A percentile compares a stretch with the other conserved stretches of the same genome.
These are phyloP conservation scores for Endomychus coccineus DNA, from an alignment of 2,888 invertebrate genomes.

Conservation along the genomic window DNA sequence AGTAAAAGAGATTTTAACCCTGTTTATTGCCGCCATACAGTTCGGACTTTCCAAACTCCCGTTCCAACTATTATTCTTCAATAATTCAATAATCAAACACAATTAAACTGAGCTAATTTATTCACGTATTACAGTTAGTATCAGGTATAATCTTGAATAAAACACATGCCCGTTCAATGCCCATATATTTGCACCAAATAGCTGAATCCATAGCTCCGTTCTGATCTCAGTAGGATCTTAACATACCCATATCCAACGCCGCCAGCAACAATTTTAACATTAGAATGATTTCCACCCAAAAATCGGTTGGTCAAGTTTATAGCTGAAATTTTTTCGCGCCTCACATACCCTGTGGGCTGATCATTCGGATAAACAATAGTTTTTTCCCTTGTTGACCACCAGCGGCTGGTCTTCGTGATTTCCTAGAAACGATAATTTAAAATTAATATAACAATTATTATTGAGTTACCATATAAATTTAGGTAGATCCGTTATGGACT, in stretches of 20 bases:
- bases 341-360: conserved; percentile 30
- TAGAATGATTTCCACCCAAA: conserved; percentile 33
- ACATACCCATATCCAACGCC: conserved; percentile 34
- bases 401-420: conserved; percentile 30
- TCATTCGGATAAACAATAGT: conserved; percentile 34
- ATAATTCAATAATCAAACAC: too few relatives aligned
- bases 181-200: conserved; percentile 26
- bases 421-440: conserved; percentile 30
- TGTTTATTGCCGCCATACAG: too few relatives aligned
- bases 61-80: too few relatives aligned
- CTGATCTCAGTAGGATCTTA: conserved; percentile 30
- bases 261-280: conserved; percentile 30
- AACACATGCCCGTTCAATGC: conserved; percentile 11
- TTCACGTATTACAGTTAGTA: too few relatives aligned
- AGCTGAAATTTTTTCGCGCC: conserved; percentile 35
- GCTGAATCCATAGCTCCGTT: conserved; percentile 31
- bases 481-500: too few relatives aligned
- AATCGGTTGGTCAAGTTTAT: conserved; percentile 35
- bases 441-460: not conserved
- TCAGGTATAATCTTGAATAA: too few relatives aligned
- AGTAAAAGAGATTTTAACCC: too few relatives aligned
- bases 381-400: conserved; percentile 32
- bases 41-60: too few relatives aligned
- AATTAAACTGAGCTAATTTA: too few relatives aligned
- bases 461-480: not conserved